Evolutionary conservation across 1,140 invertebrate genomes (phyloP).

Genomic region (Grapholita molesta): DNA sequence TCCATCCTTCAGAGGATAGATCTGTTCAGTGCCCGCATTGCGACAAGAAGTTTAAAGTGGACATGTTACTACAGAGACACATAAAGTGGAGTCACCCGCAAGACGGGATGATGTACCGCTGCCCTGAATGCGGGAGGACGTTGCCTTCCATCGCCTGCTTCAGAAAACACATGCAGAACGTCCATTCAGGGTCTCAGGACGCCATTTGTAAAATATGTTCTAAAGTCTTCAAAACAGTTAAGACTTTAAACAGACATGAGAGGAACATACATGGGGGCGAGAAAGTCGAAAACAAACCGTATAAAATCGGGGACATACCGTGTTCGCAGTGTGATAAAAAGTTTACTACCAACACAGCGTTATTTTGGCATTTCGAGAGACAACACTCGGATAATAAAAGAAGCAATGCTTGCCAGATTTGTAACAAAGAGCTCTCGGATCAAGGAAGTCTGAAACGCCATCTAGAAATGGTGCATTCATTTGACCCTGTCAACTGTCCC

Average conservation of each 20-base stretch:
- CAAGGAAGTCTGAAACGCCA: conserved; percentile 3
- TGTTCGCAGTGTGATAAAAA: conserved; percentile 16
- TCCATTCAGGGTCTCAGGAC: not conserved
- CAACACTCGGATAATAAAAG: not conserved
- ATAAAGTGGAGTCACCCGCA: conserved; percentile 19
- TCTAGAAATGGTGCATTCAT: conserved; percentile 19
- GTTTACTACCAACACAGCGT: conserved; percentile 6
- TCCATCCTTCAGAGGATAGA: conserved; percentile 16
- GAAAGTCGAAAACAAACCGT: conserved; percentile 2
- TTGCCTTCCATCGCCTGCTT: conserved; percentile 12
- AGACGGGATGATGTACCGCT: conserved; percentile 19
- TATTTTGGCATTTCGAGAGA: conserved; percentile 18
- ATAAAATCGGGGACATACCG: conserved; percentile 5
- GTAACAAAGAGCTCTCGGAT: conserved; percentile 16
- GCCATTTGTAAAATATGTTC: conserved; percentile 6
- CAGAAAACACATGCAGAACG: conserved; percentile 19
- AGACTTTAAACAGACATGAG: conserved; percentile 7
- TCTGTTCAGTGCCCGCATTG: conserved; percentile 11
- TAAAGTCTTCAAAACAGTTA: conserved; percentile 17
- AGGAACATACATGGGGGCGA: not conserved
- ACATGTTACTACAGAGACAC: conserved; percentile 19
- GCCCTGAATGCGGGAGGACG: conserved; percentile 4
- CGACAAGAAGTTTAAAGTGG: conserved; percentile 17
- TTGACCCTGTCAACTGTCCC: not conserved
- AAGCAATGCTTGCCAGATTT: not conserved